Percentiles rank a stretch among this genome's conserved stretches.
Evolutionary conservation across 2,888 invertebrate genomes (phyloP).

Genomic region (Hesperia comma): DNA sequence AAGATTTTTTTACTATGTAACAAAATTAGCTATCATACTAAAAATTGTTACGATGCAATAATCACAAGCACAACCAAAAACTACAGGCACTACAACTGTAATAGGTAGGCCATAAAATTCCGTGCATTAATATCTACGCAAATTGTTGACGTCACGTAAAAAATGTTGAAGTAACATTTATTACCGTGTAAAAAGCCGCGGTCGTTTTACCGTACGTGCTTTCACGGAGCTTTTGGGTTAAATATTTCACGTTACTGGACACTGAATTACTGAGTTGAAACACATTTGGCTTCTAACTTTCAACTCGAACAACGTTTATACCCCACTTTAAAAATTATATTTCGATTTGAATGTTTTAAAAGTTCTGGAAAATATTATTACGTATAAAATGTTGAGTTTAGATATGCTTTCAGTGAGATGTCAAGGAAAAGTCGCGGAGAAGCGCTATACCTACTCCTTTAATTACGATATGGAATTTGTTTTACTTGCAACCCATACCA

Average conservation of each 20-base stretch:
- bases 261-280: conserved; percentile 24
- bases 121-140: conserved; percentile 14
- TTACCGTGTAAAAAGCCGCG: conserved; percentile 23
- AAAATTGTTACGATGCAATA: no score
- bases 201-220: conserved; percentile 20
- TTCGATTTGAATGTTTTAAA: conserved; percentile 10
- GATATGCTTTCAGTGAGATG: neutral
- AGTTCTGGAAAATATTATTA: neutral
- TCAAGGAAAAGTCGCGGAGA: no score
- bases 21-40: no score
- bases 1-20: no score
- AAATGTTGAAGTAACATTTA: conserved; percentile 27
- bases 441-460: no score
- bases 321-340: conserved; percentile 1
- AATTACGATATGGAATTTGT: no score
- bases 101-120: conserved; percentile 4
- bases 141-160: conserved; percentile 18
- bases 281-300: conserved; percentile 15
- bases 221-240: conserved; percentile 26
- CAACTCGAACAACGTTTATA: conserved; percentile 11
- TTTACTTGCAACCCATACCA: no score
- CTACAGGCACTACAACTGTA: neutral
- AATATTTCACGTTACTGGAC: conserved; percentile 29
- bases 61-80: neutral
- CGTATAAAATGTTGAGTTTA: neutral